These are phyloP conservation scores for Folsomia candida DNA, from an alignment of 2,888 invertebrate genomes.

Conservation along the genomic window DNA sequence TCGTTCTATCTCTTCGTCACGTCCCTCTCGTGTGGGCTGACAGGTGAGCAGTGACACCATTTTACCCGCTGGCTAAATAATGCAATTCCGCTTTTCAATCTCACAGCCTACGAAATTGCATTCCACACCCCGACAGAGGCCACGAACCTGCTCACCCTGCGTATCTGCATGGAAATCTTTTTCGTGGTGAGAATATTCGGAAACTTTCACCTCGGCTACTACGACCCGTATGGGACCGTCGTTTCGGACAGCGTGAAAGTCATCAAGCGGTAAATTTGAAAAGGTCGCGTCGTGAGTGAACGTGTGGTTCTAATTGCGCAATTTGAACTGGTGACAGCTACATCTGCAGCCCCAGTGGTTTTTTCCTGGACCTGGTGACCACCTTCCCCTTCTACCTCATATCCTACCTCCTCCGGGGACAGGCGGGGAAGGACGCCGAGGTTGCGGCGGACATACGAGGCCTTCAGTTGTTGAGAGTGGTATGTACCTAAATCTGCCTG, in stretches of 20 bases:
- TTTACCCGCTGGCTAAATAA: neutral
- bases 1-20: conserved; percentile 38
- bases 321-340: conserved; percentile 29
- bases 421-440: neutral
- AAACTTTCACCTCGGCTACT: conserved; percentile 45
- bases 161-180: conserved; percentile 37
- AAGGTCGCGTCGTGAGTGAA: neutral
- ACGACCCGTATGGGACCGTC: conserved; percentile 31
- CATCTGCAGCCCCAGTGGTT: conserved; percentile 26
- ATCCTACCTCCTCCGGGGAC: conserved; percentile 1
- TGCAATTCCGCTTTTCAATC: no score
- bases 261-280: conserved; percentile 24
- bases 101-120: conserved; percentile 42
- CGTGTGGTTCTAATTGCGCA: no score
- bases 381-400: conserved; percentile 39
- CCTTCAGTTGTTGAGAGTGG: conserved; percentile 41
- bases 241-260: conserved; percentile 27
- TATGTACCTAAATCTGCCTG: conserved; percentile 20
- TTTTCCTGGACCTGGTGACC: conserved; percentile 37
- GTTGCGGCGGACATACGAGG: conserved; percentile 29
- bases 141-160: neutral
- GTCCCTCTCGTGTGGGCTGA: conserved; percentile 41
- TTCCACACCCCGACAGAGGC: conserved; percentile 20
- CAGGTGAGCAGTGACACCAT: neutral
- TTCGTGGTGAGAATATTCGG: conserved; percentile 42